phyloP scores from a whole-genome alignment of 2,113 vertebrate species.

The Tautogolabrus adspersus region DNA sequence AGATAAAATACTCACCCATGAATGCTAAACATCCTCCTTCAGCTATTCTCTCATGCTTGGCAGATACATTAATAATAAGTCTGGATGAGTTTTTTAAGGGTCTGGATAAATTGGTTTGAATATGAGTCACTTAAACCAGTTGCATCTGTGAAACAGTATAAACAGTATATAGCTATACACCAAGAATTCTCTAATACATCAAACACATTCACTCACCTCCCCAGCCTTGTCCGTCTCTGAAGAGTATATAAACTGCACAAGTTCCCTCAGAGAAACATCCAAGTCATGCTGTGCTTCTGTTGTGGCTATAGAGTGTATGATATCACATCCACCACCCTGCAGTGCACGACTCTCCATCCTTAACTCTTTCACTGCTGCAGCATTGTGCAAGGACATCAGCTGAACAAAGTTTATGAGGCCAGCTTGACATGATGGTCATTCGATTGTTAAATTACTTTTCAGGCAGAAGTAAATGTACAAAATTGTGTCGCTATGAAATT shows the following conservation, averaged over 20 bases:
- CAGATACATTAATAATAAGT: conserved; percentile 9
- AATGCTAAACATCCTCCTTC: conserved; percentile 13
- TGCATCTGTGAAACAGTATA: not conserved
- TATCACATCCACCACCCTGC: conserved; percentile 62
- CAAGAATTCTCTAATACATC: not conserved
- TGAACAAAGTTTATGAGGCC: not conserved
- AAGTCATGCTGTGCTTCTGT: conserved; percentile 62
- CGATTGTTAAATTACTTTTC: not conserved
- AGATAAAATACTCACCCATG: conserved; percentile 27
- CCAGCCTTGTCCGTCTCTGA: conserved; percentile 38
- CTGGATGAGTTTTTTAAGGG: not conserved
- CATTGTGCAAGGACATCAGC: not conserved
- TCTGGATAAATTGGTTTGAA: not conserved
- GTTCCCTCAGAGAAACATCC: conserved; percentile 54
- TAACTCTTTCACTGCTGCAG: conserved; percentile 72
- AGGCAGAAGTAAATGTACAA: not conserved
- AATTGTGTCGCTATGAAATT: not conserved
- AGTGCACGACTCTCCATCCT: conserved; percentile 65
- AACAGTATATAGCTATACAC: not conserved
- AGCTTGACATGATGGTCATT: not conserved
- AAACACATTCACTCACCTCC: conserved; percentile 65
- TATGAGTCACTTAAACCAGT: not conserved
- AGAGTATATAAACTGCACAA: conserved; percentile 29
- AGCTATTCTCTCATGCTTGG: conserved; percentile 6
- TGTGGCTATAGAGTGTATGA: conserved; percentile 45